Evolutionary conservation across 2,888 invertebrate species (phyloP).

Genomic region (Drosophila formosana): DNA sequence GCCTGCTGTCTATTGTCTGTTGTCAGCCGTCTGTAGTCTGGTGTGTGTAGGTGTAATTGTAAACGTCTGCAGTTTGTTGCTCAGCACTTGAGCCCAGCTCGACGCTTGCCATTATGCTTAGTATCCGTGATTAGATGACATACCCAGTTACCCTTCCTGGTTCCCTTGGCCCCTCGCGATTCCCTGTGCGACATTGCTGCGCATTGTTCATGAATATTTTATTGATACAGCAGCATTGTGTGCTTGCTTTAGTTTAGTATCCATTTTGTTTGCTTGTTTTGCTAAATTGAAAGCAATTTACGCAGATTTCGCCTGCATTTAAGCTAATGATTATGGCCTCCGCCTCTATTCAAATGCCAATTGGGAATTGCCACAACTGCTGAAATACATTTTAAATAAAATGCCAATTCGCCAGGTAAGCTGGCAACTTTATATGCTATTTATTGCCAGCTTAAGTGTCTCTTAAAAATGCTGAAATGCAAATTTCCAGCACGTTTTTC

Average conservation of each 20-base stretch:
- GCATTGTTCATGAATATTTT: constrained; percentile 73
- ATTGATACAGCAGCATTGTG: constrained; percentile 61
- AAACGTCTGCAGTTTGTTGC: constrained; percentile 74
- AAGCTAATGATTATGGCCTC: constrained; percentile 43
- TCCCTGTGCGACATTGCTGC: constrained; percentile 48
- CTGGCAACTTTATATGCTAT: neutral
- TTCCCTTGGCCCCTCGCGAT: constrained; percentile 6
- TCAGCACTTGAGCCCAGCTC: constrained; percentile 51
- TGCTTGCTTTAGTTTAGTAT: constrained; percentile 49
- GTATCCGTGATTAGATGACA: constrained; percentile 73
- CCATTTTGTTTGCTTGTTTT: constrained; percentile 37
- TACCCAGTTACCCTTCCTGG: constrained; percentile 6
- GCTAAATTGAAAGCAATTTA: constrained; percentile 60
- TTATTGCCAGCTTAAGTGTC: constrained; percentile 13
- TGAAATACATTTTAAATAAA: constrained; percentile 1
- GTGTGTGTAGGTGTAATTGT: constrained; percentile 60
- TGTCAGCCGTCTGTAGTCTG: constrained; percentile 1
- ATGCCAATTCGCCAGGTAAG: neutral
- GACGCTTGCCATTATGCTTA: constrained; percentile 67
- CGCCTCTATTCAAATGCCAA: constrained; percentile 1
- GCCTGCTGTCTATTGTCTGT: constrained; percentile 4
- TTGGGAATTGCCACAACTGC: constrained; percentile 9
- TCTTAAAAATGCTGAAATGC: constrained; percentile 25
- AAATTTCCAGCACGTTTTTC: constrained; percentile 33
- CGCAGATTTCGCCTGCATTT: constrained; percentile 47